Base-by-base conservation (phyloP, 2,797 vertebrate genomes). In the Diceros bicornis region DNA sequence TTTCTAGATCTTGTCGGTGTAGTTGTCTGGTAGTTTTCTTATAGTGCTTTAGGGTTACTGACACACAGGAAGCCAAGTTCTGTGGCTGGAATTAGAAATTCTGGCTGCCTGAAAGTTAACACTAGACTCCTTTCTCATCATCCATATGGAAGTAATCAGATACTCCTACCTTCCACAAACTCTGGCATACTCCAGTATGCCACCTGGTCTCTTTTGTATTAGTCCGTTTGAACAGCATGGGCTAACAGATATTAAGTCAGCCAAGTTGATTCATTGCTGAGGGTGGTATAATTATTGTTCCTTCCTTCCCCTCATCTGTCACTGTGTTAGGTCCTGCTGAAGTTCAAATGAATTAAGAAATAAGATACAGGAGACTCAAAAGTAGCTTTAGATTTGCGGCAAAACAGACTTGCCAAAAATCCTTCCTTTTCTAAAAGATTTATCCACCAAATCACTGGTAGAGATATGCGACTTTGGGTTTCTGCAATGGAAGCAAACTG, bases 121-220 rank as follows among this genome's bases (percentile, higher is more conserved):
- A 6, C 25, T 89, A 44, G 4, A 37, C 25, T 89, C 61, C 55
- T 64, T 37, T 86, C 37, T 94, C 41, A 41, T 84, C 61, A 71
- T n/a, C 77, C 16, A 14, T 75, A 62, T 88, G 81, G 66, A 78
- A 90, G 78, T 64, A 91, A 95, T 92, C n/a, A 90, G 71, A 94
- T 72, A 78, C 29, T 52, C 25, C 47, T 66, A 59, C 41, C n/a
- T 78, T 83, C 44, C 74, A 59, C 41, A 52, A 77, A 93, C 0
- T 2, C 74, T 52, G 44, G 68, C 64, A 41, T 69, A 37, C 69
- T 37, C n/a, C 74, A 74, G 27, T 62, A 25, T 32, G 2, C 89
- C 79, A 88, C 66, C 75, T 97, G 93, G 44, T n/a, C 52, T 89
- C 64, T 78, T 72, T 77, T 64, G 87, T 4, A 71, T 52, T 2